Evolutionary conservation across 2,113 vertebrate species (phyloP).

Genomic region (Zapornia atra): DNA sequence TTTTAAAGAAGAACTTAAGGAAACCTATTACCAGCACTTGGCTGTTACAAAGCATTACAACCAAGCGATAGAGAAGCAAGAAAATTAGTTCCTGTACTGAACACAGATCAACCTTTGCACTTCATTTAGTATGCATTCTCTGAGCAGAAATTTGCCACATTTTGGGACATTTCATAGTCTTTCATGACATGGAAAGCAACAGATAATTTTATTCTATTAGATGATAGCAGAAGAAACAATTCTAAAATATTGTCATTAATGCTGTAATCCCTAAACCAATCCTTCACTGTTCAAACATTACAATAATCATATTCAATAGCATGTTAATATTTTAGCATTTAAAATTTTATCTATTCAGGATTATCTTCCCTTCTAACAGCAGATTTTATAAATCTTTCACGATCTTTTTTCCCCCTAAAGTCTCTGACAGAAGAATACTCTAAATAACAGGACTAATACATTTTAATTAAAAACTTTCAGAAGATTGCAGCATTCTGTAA

Average conservation of each 20-base stretch:
- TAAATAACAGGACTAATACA: background rate
- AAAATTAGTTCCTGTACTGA: background rate
- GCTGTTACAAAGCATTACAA: background rate
- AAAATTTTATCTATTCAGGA: background rate
- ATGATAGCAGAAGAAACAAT: background rate
- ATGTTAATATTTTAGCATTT: slow-evolving; percentile 26
- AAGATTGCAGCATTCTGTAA: background rate
- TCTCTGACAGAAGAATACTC: background rate
- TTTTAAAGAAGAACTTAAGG: background rate
- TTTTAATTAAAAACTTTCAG: slow-evolving; percentile 35
- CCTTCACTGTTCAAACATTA: slow-evolving; percentile 1
- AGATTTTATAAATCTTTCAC: background rate
- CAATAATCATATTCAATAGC: background rate
- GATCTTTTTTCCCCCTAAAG: background rate
- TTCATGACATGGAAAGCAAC: background rate
- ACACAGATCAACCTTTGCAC: fast-evolving
- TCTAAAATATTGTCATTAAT: background rate
- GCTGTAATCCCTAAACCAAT: background rate
- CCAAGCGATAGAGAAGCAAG: background rate
- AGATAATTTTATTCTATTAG: background rate
- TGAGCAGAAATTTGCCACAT: background rate
- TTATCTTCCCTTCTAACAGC: background rate
- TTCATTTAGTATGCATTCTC: background rate
- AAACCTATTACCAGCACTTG: background rate
- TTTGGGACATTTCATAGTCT: background rate